A percentile compares a stretch with the other conserved stretches of the same genome.
phyloP scores from a whole-genome alignment of 2,888 invertebrate genomes.

The Alviniconcha strummeri region DNA sequence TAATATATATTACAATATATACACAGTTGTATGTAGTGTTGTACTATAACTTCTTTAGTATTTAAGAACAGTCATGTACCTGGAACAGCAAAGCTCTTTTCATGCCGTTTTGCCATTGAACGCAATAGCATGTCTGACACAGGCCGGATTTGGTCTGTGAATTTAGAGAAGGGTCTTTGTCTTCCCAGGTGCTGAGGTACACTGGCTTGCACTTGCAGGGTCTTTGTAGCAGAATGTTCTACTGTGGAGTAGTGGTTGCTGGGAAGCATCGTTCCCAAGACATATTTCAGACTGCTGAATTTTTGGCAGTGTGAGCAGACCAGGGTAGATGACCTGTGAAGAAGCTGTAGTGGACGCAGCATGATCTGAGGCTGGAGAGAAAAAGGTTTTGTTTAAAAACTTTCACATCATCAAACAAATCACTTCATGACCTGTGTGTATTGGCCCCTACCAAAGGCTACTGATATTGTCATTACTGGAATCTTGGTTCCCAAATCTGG shows the following conservation, averaged over 20 bases:
- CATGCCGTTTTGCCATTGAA: constrained; percentile 8
- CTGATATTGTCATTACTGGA: too few species aligned
- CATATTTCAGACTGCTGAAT: neutral
- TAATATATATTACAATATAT: too few species aligned
- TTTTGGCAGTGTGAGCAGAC: neutral
- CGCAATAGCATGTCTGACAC: constrained; percentile 15
- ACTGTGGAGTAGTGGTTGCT: too few species aligned
- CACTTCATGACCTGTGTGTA: too few species aligned
- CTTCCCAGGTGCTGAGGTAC: neutral
- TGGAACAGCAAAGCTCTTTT: neutral
- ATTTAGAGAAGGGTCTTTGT: neutral
- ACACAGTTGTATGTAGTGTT: too few species aligned
- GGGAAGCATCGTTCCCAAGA: too few species aligned
- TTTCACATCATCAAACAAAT: too few species aligned
- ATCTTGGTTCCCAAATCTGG: too few species aligned
- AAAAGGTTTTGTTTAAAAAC: too few species aligned
- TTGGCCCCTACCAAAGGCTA: too few species aligned
- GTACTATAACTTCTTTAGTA: too few species aligned
- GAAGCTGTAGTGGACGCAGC: neutral
- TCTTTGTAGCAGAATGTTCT: too few species aligned
- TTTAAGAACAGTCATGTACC: neutral
- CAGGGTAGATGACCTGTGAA: neutral
- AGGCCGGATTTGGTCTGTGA: neutral
- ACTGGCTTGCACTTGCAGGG: neutral
- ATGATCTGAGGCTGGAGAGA: neutral